Conservation (phyloP, 1,140 invertebrate genomes). For the Babylonia areolata region DNA sequence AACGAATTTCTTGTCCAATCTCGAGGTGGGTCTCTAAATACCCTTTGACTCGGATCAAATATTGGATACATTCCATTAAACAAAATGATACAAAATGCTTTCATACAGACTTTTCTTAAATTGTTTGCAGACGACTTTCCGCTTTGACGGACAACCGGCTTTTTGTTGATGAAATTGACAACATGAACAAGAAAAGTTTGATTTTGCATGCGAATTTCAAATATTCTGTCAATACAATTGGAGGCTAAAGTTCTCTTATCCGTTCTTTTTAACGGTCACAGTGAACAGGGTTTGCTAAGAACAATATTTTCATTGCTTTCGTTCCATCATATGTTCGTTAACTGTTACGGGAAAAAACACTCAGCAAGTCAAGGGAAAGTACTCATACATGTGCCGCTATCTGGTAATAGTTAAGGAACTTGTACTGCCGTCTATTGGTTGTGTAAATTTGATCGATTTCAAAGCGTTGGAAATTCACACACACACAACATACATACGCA, state of each 20-base stretch:
- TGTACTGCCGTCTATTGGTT: no score
- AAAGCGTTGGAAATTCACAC: no score
- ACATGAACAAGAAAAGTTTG: background rate
- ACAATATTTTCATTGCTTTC: no score
- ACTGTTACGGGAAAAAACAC: background rate
- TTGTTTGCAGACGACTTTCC: background rate
- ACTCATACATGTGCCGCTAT: no score
- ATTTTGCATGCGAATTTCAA: background rate
- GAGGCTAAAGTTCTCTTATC: no score
- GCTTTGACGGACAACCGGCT: background rate
- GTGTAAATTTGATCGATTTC: no score
- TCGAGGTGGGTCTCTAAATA: background rate
- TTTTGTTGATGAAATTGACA: background rate
- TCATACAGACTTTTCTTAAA: background rate
- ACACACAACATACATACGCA: no score
- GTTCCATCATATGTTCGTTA: background rate
- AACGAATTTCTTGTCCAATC: background rate
- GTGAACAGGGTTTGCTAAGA: no score
- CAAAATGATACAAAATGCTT: background rate
- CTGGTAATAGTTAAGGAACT: no score
- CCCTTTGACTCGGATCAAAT: slow-evolving; percentile 1
- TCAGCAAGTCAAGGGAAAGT: background rate
- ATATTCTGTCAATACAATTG: no score
- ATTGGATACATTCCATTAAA: background rate
- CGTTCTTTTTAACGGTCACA: no score